phyloP scores from a whole-genome alignment of 1,140 invertebrate genomes.

The Drosophila suzukii region DNA sequence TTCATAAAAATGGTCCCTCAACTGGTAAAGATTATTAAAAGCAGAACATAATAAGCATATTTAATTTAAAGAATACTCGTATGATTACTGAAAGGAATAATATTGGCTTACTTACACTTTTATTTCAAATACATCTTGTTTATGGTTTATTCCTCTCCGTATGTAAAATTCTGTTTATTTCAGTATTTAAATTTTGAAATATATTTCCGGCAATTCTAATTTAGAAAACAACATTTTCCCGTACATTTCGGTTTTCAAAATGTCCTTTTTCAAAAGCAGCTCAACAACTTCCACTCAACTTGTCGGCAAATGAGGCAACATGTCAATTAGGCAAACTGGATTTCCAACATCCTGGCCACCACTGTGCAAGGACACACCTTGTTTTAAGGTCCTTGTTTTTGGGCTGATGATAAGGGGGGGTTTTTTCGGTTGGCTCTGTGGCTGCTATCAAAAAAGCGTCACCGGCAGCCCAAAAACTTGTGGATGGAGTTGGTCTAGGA shows the following conservation, averaged over 20 bases:
- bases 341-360: slow-evolving; percentile 16
- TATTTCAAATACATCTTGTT: too few relatives aligned
- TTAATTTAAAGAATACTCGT: too few relatives aligned
- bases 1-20: background rate
- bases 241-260: background rate
- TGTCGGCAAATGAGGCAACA: slow-evolving; percentile 16
- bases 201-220: background rate
- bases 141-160: too few relatives aligned
- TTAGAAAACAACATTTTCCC: background rate
- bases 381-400: slow-evolving; percentile 15
- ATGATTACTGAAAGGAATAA: too few relatives aligned
- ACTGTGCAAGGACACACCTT: slow-evolving; percentile 47
- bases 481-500: slow-evolving; percentile 67
- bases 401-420: background rate
- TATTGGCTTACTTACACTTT: too few relatives aligned
- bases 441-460: slow-evolving; percentile 68
- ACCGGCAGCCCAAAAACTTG: slow-evolving; percentile 60
- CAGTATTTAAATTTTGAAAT: too few relatives aligned
- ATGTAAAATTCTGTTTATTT: too few relatives aligned
- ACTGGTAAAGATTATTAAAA: background rate
- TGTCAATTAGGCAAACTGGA: slow-evolving; percentile 17
- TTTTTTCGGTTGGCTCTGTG: slow-evolving; percentile 16
- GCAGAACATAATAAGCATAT: too few relatives aligned
- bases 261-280: background rate
- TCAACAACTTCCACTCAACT: slow-evolving; percentile 8